phyloP scores from a whole-genome alignment of 2,113 vertebrate species.

The Raphicerus campestris region DNA sequence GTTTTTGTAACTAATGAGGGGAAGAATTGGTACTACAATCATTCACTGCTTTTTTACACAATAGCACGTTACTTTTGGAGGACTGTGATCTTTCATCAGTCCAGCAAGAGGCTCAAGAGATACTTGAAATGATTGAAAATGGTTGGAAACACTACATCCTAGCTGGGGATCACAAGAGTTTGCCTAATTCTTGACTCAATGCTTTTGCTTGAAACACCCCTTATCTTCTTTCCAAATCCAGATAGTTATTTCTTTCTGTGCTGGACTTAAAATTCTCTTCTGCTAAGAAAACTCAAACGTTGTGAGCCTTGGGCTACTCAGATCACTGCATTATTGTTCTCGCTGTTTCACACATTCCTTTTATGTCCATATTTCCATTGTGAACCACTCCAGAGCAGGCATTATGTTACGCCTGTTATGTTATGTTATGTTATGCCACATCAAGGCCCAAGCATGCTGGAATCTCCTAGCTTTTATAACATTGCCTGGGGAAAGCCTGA shows the following conservation, averaged over 20 bases:
- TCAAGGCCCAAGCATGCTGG: background rate
- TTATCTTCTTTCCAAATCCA: background rate
- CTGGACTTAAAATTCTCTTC: background rate
- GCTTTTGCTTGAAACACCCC: background rate
- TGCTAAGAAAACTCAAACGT: background rate
- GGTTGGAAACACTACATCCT: background rate
- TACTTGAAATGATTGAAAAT: background rate
- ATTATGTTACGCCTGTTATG: background rate
- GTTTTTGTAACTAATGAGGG: background rate
- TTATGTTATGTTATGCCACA: background rate
- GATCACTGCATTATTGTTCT: background rate
- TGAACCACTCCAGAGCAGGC: background rate
- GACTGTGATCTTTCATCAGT: background rate
- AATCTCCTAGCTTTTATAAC: background rate
- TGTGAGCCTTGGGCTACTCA: background rate
- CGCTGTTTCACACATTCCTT: background rate
- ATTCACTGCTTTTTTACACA: background rate
- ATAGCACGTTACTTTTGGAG: background rate
- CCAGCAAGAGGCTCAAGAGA: background rate
- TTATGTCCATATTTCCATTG: background rate
- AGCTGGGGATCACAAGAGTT: background rate
- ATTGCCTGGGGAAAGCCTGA: background rate
- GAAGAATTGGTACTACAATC: background rate
- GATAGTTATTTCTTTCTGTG: background rate
- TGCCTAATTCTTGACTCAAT: background rate